Evolutionary conservation across 2,888 invertebrate genomes (phyloP), one percentile per base, ranked within the genome.

Genomic region (Eupithecia abbreviata): DNA sequence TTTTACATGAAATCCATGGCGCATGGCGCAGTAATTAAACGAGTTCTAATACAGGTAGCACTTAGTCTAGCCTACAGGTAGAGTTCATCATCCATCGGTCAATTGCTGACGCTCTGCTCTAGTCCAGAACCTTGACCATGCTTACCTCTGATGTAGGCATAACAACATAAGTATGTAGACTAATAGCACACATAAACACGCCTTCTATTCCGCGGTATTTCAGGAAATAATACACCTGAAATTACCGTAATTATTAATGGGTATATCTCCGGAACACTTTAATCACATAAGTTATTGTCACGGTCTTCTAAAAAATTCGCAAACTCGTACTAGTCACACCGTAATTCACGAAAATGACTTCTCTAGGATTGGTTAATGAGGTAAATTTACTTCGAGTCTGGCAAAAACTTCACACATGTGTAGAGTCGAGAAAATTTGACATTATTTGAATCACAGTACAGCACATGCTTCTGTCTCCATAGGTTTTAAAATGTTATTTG

Each of bases 201-300:
- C n/a, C 55, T 3, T 55, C 30, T 30, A 62, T 30, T 62, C 9
- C 4, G 30, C 12, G 30, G n/a, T 18, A 18, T 58, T 58, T 18
- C 9, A 18, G 7, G 10, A 62, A 62, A 30, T 30, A 30, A 62
- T 62, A 12, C 12, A 30, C 0, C 62, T 62, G 62, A 12, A 62
- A 62, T 62, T 62, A 62, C 30, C 62, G 3, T 62, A 62, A 62
- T 62, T 62, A 62, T 62, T 12, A 30, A 62, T 62, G 30, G 62
- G 62, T 62, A 62, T 10, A 30, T 62, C 10, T 62, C 62, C 30
- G 62, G 62, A 30, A 18, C 10, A 62, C 62, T 4, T 30, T 62
- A 62, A 58, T 62, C 12, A 3, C 30, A 62, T 62, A 62, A 58
- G 3, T 58, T 12, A 62, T 30, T 58, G 58, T 58, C 30, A 30